A percentile compares a stretch with the other conserved stretches of the same genome.
These are phyloP conservation scores for Polypedilum pembai DNA, from an alignment of 1,140 invertebrate genomes.

Conservation along the genomic window DNA sequence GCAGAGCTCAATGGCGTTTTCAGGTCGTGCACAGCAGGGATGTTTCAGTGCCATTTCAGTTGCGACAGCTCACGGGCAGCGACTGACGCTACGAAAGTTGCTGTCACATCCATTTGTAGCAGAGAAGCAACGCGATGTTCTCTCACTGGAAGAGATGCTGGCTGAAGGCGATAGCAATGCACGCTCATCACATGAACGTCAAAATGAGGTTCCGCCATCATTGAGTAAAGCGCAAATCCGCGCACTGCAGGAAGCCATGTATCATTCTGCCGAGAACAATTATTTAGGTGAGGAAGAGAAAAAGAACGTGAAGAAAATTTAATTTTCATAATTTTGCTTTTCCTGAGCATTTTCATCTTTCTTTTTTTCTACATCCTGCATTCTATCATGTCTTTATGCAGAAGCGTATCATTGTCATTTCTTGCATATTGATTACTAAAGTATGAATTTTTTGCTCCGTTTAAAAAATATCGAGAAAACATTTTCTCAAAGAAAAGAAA, in stretches of 20 bases:
- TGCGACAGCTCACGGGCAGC: slow-evolving; percentile 75
- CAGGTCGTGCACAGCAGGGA: slow-evolving; percentile 71
- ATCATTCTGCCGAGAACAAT: slow-evolving; percentile 83
- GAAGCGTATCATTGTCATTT: too few species aligned
- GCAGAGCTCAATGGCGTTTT: slow-evolving; percentile 74
- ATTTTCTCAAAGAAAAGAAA: too few species aligned
- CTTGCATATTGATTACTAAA: too few species aligned
- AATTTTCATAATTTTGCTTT: background rate
- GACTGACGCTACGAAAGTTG: slow-evolving; percentile 65
- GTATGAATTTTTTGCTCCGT: too few species aligned
- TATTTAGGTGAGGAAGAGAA: slow-evolving; percentile 58
- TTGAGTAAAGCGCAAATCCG: slow-evolving; percentile 77
- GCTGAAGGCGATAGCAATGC: slow-evolving; percentile 60
- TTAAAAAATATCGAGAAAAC: too few species aligned
- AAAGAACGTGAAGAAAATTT: too few species aligned
- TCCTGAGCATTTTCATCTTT: background rate
- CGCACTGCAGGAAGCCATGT: slow-evolving; percentile 84
- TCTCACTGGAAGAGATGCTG: slow-evolving; percentile 82
- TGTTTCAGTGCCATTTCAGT: slow-evolving; percentile 81
- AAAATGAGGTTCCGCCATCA: slow-evolving; percentile 44
- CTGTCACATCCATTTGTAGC: slow-evolving; percentile 66
- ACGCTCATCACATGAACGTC: slow-evolving; percentile 37
- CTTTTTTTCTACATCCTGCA: background rate
- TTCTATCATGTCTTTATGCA: too few species aligned
- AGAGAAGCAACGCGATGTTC: slow-evolving; percentile 60